Percentiles rank a stretch among this genome's conserved stretches.
These are phyloP conservation scores for Pteronotus mesoamericanus DNA, from an alignment of 2,797 vertebrate species.

Conservation along the genomic window DNA sequence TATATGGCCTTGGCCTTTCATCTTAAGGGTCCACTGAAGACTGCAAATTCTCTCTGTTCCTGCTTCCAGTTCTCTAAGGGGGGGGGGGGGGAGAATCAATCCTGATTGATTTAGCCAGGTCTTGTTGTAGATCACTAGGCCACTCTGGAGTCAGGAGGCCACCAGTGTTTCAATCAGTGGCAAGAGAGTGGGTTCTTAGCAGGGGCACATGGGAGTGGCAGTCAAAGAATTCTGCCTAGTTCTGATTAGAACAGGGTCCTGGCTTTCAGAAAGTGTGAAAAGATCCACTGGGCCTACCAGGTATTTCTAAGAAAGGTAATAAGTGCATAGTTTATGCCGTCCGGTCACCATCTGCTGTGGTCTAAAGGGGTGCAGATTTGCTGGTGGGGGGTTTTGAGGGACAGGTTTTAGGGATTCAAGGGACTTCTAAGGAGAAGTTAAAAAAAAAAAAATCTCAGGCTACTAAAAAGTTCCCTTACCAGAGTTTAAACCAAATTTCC, in stretches of 20 bases:
- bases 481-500: constrained; percentile 67
- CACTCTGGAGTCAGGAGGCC: neutral
- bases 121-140: neutral
- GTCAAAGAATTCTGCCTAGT: neutral
- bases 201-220: neutral
- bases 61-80: neutral
- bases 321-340: neutral
- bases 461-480: constrained; percentile 65
- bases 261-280: neutral
- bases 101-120: neutral
- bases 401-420: neutral
- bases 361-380: neutral
- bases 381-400: neutral
- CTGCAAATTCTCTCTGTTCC: neutral
- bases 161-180: neutral
- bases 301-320: neutral
- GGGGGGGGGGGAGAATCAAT: no score
- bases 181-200: neutral
- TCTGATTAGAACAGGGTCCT: neutral
- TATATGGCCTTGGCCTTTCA: neutral
- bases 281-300: neutral
- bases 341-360: neutral
- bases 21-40: neutral
- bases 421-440: constrained; percentile 22
- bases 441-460: constrained; percentile 32